Evolutionary conservation across 2,113 vertebrate genomes (phyloP), one percentile per base, ranked within the genome.

Genomic region (Cyprinodon tularosa): DNA sequence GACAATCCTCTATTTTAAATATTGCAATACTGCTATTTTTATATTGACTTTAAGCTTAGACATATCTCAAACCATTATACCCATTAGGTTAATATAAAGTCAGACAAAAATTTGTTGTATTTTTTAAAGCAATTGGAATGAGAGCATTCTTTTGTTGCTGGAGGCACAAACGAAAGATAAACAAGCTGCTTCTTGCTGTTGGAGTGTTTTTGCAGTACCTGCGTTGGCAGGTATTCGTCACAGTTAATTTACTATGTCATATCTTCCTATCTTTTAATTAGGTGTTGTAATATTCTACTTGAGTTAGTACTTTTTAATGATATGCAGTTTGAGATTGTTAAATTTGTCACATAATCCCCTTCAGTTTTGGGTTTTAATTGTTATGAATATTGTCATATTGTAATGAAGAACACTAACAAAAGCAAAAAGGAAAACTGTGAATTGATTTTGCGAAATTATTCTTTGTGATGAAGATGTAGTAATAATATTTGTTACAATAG

Each of bases 161-260:
- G 48, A 75, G 66, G 78, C 68, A 72, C 29, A 65, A 77, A 74
- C 48, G 48, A 68, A 60, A 66, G 72, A 84, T 78, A 61, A 76
- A 39, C 50, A 72, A 79, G 78, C 72, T 66, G 75, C 63, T 78
- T 59, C n/a, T 81, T 78, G 66, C 8, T 67, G 22, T 72, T 71
- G 57, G 73, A 69, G 48, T 15, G 62, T 72, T 72, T 64, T 74
- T 76, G 29, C 29, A 29, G 29, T 29, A 82, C 76, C 69, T 17
- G 17, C 59, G 71, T 72, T 71, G 68, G 73, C 79, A 14, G 47
- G 13, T 48, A 3, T 15, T 48, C 14, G 4, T 48, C 47, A 48
- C 47, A 48, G 47, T 48, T 48, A 48, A 48, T 48, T 48, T 14
- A 1, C 47, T 15, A 15, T 48, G 47, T 15, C 13, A 14, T 48